phyloP scores from a whole-genome alignment of 2,113 vertebrate genomes.

The Acrocephalus arundinaceus region DNA sequence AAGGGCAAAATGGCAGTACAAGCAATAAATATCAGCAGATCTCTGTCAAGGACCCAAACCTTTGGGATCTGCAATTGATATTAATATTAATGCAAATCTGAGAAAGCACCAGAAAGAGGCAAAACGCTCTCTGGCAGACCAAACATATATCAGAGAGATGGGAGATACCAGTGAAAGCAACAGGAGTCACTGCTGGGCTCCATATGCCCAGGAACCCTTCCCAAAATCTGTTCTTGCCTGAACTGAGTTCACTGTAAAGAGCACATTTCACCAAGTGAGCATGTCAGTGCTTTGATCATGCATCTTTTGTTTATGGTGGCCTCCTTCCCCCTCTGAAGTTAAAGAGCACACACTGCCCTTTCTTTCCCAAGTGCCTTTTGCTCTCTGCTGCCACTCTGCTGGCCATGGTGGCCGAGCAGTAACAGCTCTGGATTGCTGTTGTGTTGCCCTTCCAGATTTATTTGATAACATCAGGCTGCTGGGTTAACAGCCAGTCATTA shows the following conservation, averaged over 20 bases:
- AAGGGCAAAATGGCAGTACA: background rate
- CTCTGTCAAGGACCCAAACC: background rate
- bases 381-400: background rate
- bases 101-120: background rate
- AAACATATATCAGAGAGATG: background rate
- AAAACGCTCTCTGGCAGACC: background rate
- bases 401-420: background rate
- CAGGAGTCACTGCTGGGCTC: background rate
- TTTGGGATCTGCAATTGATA: background rate
- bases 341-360: background rate
- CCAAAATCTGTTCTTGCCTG: background rate
- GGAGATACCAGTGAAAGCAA: background rate
- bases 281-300: background rate
- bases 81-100: background rate
- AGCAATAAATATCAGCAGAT: background rate
- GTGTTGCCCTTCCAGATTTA: background rate
- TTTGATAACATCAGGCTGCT: background rate
- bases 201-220: background rate
- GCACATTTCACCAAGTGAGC: background rate
- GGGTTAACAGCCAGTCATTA: background rate
- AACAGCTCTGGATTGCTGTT: background rate
- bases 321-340: background rate
- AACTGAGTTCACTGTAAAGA: background rate
- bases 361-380: background rate
- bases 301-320: background rate